A percentile compares a stretch with the other conserved stretches of the same genome.
Conservation (phyloP, 1,140 invertebrate species). For the Euborellia annulipes region DNA sequence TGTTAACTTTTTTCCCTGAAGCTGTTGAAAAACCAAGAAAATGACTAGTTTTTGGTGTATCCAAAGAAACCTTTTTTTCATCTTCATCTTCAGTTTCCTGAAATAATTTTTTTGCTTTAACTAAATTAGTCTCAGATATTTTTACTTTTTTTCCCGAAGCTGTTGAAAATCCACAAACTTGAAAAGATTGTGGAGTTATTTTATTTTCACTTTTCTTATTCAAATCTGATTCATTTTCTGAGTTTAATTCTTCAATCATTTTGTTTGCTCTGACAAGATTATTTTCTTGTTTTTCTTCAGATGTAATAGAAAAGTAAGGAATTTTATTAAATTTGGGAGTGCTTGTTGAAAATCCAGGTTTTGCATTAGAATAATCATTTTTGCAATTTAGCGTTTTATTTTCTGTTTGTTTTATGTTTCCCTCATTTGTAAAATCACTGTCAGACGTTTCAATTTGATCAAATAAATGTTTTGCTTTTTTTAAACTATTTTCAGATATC, state of each 20-base stretch:
- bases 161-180: constrained; percentile 16
- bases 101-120: constrained; percentile 18
- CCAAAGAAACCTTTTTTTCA: no score
- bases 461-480: constrained; percentile 18
- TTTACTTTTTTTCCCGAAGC: constrained; percentile 26
- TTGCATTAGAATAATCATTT: no score
- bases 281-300: no score
- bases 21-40: constrained; percentile 18
- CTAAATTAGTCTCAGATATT: constrained; percentile 23
- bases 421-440: no score
- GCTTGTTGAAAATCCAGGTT: no score
- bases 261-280: background rate
- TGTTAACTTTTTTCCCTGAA: constrained; percentile 11
- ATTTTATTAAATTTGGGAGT: no score
- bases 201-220: background rate
- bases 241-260: background rate
- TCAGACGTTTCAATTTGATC: constrained; percentile 13
- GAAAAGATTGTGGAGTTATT: background rate
- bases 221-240: constrained; percentile 1
- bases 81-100: constrained; percentile 10
- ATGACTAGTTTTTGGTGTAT: no score
- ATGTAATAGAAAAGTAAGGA: no score
- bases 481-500: constrained; percentile 21
- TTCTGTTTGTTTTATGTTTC: no score
- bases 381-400: no score